Conservation (phyloP, 1,140 invertebrate genomes). For the Ctenoplectra terminalis region DNA sequence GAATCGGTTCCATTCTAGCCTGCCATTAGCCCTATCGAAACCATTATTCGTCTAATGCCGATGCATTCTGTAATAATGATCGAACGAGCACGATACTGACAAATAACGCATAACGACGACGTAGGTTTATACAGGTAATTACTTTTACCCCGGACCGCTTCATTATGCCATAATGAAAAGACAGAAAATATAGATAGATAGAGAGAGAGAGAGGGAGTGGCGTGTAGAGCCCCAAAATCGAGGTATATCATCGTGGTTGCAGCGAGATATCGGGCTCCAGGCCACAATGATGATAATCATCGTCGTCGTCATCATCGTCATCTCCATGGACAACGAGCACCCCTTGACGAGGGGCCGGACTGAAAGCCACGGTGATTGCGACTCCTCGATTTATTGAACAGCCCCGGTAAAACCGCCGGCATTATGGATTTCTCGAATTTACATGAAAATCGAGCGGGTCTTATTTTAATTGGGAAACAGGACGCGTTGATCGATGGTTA, state of each 20-base stretch:
- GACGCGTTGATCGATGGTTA: background rate
- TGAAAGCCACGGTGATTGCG: conserved; percentile 67
- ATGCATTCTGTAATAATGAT: conserved; percentile 18
- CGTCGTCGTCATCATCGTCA: conserved; percentile 57
- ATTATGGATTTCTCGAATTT: conserved; percentile 45
- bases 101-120: conserved; percentile 42
- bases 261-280: conserved; percentile 51
- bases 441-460: conserved; percentile 37
- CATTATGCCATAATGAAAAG: conserved; percentile 56
- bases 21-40: conserved; percentile 11
- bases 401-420: conserved; percentile 21
- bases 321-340: conserved; percentile 58
- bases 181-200: background rate
- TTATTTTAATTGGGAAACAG: conserved; percentile 41
- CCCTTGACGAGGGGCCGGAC: conserved; percentile 49
- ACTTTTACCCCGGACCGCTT: conserved; percentile 42
- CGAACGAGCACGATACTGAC: background rate
- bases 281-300: conserved; percentile 63
- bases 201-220: background rate
- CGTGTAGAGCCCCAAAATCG: conserved; percentile 22
- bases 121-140: conserved; percentile 34
- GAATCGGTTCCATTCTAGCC: background rate
- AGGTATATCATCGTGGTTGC: conserved; percentile 48
- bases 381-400: conserved; percentile 58
- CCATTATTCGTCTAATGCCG: conserved; percentile 21